Conservation (phyloP, 2,113 vertebrate species). For the Acrocephalus arundinaceus region DNA sequence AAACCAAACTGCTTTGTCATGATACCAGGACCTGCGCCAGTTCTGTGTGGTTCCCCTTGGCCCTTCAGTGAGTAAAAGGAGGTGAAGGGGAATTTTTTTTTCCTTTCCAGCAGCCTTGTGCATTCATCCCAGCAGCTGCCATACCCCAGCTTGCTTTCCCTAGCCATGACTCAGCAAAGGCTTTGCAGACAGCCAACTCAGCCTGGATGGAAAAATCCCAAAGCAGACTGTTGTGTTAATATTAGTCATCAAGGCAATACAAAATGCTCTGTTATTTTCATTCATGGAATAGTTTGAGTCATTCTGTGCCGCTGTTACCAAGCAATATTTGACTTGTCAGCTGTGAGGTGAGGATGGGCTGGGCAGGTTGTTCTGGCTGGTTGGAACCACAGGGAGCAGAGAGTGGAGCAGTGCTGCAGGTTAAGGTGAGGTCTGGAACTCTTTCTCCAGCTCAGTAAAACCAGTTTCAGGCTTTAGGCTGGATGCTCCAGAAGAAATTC, state of each 20-base stretch:
- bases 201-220: constrained; percentile 17
- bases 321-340: constrained; percentile 9
- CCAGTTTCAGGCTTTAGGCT: neutral
- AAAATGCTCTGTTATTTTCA: neutral
- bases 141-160: neutral
- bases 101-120: neutral
- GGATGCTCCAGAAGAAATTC: neutral
- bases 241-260: constrained; percentile 30
- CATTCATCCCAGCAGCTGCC: neutral
- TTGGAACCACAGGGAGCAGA: neutral
- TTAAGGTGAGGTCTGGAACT: neutral
- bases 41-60: neutral
- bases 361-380: neutral
- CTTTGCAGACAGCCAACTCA: neutral
- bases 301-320: neutral
- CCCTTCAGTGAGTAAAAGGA: neutral
- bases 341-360: neutral
- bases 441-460: rapidly evolving
- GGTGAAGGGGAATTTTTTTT: neutral
- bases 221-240: neutral
- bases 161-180: neutral
- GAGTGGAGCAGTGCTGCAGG: neutral
- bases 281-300: constrained; percentile 28
- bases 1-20: neutral
- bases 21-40: rapidly evolving